Conservation (phyloP, 2,113 vertebrate genomes). For the Tichodroma muraria region DNA sequence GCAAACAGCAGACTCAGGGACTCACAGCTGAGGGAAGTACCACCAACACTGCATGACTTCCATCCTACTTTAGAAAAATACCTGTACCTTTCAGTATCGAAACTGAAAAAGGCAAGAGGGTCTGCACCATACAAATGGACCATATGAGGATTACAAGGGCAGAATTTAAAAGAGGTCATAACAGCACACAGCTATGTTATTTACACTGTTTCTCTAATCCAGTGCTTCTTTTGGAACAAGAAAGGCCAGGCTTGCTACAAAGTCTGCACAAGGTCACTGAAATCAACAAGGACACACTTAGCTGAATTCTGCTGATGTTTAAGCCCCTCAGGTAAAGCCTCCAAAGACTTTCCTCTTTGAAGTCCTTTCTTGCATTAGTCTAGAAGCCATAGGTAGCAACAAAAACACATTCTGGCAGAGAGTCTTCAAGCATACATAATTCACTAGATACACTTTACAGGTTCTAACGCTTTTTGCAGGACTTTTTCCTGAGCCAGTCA, state of each 20-base stretch:
- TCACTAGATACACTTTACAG: not conserved
- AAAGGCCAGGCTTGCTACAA: not conserved
- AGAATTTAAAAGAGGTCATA: not conserved
- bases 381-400: not conserved
- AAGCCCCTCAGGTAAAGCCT: not conserved
- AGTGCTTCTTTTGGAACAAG: not conserved
- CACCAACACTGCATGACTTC: not conserved
- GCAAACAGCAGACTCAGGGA: not conserved
- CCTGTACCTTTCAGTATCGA: not conserved
- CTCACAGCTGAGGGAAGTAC: not conserved
- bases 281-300: not conserved
- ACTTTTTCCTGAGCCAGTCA: not conserved
- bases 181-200: not conserved
- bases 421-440: not conserved
- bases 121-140: not conserved
- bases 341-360: not conserved
- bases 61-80: not conserved
- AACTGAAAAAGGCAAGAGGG: not conserved
- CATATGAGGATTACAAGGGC: rapidly evolving
- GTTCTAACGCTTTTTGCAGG: not conserved
- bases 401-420: not conserved
- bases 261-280: not conserved
- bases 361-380: not conserved
- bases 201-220: not conserved
- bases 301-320: not conserved